These are phyloP conservation scores for Brachyopa scutellaris DNA, from an alignment of 2,888 invertebrate species.

Conservation along the genomic window DNA sequence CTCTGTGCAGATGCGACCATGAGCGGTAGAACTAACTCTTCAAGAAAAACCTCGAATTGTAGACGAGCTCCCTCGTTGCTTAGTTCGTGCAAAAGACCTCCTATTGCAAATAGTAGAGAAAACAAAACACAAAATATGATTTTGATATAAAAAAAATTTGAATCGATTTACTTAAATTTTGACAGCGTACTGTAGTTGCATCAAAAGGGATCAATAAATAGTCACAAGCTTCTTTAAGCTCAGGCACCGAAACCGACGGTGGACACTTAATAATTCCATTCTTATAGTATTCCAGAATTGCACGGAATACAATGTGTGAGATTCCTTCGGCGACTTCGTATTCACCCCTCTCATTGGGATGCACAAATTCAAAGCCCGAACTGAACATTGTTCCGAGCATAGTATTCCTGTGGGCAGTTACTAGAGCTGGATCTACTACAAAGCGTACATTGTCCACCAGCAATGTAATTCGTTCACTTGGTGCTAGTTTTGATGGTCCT, in stretches of 20 bases:
- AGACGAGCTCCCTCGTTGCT: conserved; percentile 99
- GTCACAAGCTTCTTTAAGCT: conserved; percentile 98
- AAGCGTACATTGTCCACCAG: conserved; percentile 98
- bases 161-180: conserved; percentile 93
- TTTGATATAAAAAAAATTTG: too few relatives aligned
- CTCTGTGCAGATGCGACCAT: conserved; percentile 97
- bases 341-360: conserved; percentile 97
- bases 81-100: conserved; percentile 97
- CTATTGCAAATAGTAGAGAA: too few relatives aligned
- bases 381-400: conserved; percentile 99
- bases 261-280: conserved; percentile 96
- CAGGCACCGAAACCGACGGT: conserved; percentile 96
- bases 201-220: conserved; percentile 99
- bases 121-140: too few relatives aligned
- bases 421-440: conserved; percentile 95
- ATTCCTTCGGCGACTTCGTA: conserved; percentile 99
- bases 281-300: conserved; percentile 97
- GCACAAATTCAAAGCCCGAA: conserved; percentile 94
- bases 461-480: conserved; percentile 90
- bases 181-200: conserved; percentile 96
- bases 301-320: conserved; percentile 96
- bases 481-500: conserved; percentile 72
- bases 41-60: conserved; percentile 98
- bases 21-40: conserved; percentile 95
- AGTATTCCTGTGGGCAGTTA: conserved; percentile 97